Evolutionary conservation across 1,140 invertebrate genomes (phyloP), one percentile per base, ranked within the genome.

Genomic region (Nilaparvata lugens): DNA sequence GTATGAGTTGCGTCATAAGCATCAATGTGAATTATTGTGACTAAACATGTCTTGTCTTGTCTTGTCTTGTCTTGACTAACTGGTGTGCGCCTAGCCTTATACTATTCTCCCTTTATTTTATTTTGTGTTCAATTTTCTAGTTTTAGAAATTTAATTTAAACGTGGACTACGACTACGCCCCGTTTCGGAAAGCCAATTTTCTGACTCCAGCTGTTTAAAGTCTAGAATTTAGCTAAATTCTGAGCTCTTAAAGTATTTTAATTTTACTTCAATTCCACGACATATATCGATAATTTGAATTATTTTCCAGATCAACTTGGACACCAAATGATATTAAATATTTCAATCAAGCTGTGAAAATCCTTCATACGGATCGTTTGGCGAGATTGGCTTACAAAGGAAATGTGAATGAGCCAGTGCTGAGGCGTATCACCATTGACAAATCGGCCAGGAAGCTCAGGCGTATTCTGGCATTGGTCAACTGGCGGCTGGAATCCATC

Each of bases 311-410:
- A 72, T 77, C 72, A 61, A 78, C 80, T 3, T 92, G 88, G 87
- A 81, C 80, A 2, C 66, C 78, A 14, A 69, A 78, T 18, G 87
- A 91, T 68, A 79, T 77, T 62, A 70, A 80, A 43, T 65, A 91
- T 23, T 91, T 88, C 66, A 80, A 79, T 42, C 80, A 81, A 69
- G 79, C 86, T 0, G 72, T 85, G 1, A 80, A 79, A 60, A 81
- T 88, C 56, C 71, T 93, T n/a, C 82, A 89, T 66, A 74, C 76
- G 21, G 88, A 91, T 69, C 76, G 83, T 35, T 72, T 93, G 25
- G 76, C 83, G 0, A 78, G 88, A 58, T 71, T 93, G 23, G 78
- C 85, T 0, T 73, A 76, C 64, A 73, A 73, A 35, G 75, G 72
- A 45, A 74, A 78, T 56, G 76, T 78, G 61, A 76, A 79, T 63